phyloP scores from a whole-genome alignment of 2,797 vertebrate species.

The Alfaro cultratus region DNA sequence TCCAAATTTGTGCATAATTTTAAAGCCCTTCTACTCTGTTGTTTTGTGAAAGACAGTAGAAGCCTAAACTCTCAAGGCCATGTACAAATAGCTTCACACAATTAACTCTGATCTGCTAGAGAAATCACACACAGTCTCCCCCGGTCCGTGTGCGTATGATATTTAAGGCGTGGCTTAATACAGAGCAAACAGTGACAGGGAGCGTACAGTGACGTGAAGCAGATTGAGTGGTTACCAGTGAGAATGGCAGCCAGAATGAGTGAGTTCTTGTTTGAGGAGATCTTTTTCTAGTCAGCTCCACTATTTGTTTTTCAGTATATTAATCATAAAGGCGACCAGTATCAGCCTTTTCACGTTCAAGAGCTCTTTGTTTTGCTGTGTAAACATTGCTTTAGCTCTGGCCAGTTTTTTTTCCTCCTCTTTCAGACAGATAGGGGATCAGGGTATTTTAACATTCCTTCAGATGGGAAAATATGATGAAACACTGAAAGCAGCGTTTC shows the following conservation, averaged over 20 bases:
- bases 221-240: constrained; percentile 7
- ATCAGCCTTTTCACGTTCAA: constrained; percentile 68
- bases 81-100: constrained; percentile 11
- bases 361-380: constrained; percentile 74
- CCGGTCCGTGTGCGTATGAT: constrained; percentile 19
- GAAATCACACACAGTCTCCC: constrained; percentile 29
- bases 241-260: constrained; percentile 61
- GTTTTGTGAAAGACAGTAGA: constrained; percentile 4
- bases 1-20: background rate
- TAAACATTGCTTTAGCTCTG: constrained; percentile 75
- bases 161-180: constrained; percentile 20
- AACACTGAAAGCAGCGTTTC: constrained; percentile 10
- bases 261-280: constrained; percentile 58
- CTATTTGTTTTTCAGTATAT: constrained; percentile 76
- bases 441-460: constrained; percentile 71
- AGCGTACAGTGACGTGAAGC: constrained; percentile 4
- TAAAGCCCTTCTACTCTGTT: background rate
- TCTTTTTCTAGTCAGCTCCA: constrained; percentile 56
- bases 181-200: constrained; percentile 33
- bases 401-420: constrained; percentile 29
- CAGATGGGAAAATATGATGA: background rate
- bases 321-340: constrained; percentile 72
- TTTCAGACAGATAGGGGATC: constrained; percentile 63
- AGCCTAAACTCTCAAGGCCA: constrained; percentile 7
- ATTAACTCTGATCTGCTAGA: constrained; percentile 17